Percentiles rank a stretch among this genome's conserved stretches.
Conservation (phyloP, 2,888 invertebrate genomes). For the Melolontha melolontha region DNA sequence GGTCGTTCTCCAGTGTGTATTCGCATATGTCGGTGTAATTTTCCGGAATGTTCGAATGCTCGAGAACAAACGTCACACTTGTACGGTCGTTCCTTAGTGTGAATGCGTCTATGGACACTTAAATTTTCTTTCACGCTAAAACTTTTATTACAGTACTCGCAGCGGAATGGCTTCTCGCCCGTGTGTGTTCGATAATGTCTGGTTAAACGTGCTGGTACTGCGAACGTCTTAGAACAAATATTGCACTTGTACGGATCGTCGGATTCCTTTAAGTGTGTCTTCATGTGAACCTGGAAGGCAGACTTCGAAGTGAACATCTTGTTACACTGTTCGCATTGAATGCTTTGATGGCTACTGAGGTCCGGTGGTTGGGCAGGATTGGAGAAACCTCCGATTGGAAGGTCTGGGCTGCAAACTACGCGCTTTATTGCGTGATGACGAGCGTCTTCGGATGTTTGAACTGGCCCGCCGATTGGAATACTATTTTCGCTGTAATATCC, state of each 20-base stretch:
- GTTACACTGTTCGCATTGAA: slow-evolving; percentile 63
- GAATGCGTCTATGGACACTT: slow-evolving; percentile 89
- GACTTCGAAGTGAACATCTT: slow-evolving; percentile 62
- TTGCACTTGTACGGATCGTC: slow-evolving; percentile 88
- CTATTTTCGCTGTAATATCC: slow-evolving; percentile 67
- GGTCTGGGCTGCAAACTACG: slow-evolving; percentile 72
- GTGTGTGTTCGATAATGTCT: slow-evolving; percentile 92
- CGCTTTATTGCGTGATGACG: slow-evolving; percentile 64
- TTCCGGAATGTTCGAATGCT: slow-evolving; percentile 92
- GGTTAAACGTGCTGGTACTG: slow-evolving; percentile 86
- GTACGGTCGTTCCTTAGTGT: slow-evolving; percentile 92
- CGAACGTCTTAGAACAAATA: slow-evolving; percentile 91
- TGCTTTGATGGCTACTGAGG: slow-evolving; percentile 19
- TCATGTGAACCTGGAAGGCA: slow-evolving; percentile 60
- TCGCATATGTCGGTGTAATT: slow-evolving; percentile 89
- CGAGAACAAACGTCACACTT: slow-evolving; percentile 89
- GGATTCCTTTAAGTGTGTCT: slow-evolving; percentile 61
- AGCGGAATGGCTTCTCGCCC: slow-evolving; percentile 90
- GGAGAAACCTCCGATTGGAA: slow-evolving; percentile 65
- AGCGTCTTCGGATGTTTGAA: slow-evolving; percentile 58
- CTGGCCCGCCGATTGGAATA: slow-evolving; percentile 61
- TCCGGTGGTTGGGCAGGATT: slow-evolving; percentile 47
- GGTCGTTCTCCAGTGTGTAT: slow-evolving; percentile 93
- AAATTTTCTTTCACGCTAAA: slow-evolving; percentile 94
- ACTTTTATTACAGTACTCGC: slow-evolving; percentile 92